Conservation (phyloP, 2,797 vertebrate species). For the Clamator glandarius region DNA sequence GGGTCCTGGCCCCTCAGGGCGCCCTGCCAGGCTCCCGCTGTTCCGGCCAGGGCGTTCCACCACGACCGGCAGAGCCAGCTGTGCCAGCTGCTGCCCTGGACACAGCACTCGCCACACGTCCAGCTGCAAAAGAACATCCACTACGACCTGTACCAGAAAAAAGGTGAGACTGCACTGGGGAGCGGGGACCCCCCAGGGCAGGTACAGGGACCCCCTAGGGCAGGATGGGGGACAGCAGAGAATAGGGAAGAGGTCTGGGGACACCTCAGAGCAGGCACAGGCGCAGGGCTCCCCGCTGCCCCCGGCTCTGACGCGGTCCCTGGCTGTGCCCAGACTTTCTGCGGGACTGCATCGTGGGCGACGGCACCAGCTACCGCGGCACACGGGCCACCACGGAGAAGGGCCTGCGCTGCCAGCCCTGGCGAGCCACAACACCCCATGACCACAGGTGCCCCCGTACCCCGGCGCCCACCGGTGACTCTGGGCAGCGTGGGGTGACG, state of each 20-base stretch:
- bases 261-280: background rate
- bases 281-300: background rate
- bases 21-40: accelerated
- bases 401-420: slow-evolving; percentile 88
- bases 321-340: slow-evolving; percentile 84
- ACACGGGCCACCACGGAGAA: slow-evolving; percentile 81
- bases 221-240: too few relatives aligned
- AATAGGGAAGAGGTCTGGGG: too few relatives aligned
- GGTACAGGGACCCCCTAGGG: background rate
- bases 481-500: background rate
- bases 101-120: slow-evolving; percentile 81
- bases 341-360: slow-evolving; percentile 86
- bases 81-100: slow-evolving; percentile 92
- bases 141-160: slow-evolving; percentile 96
- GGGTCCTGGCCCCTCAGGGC: accelerated
- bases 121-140: slow-evolving; percentile 88
- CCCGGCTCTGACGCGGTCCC: background rate
- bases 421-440: slow-evolving; percentile 91
- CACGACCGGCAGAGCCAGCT: slow-evolving; percentile 81
- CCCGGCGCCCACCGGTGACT: background rate
- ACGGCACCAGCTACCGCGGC: slow-evolving; percentile 85
- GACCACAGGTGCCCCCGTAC: slow-evolving; percentile 85
- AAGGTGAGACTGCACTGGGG: slow-evolving; percentile 77
- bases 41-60: slow-evolving; percentile 88
- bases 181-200: too few relatives aligned